Base-by-base conservation (phyloP, 2,888 invertebrate species). In the Dusona sp. region DNA sequence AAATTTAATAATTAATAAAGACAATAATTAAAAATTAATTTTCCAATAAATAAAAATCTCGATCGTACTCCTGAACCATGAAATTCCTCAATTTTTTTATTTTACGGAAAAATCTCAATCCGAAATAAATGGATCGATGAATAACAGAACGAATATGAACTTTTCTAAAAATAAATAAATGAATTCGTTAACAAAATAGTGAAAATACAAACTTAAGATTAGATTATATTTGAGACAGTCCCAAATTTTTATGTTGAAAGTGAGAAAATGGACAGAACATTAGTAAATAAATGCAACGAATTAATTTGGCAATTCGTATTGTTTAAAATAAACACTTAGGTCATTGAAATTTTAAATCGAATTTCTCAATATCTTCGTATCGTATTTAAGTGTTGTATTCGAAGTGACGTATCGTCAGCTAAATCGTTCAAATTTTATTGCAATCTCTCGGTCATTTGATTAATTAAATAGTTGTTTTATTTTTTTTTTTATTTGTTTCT, bases 401-500 rank as follows among this genome's bases (percentile, higher is more conserved):
- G 4, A 13, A 57, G 11, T 25, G 57, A 57, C 19, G 19, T 45
- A 16, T 48, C 48, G 45, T 48, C 19, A 33, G 8, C 29, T 48
- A 25, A 16, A 48, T 70, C 29, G 29, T 29, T 70, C 29, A 38
- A 11, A 33, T 75, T 38, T n/a, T 16, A 38, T 75, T 6, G 38
- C 38, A 25, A 75, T 61, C 57, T 57, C 38, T 75, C 22, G 25
- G 57, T 61, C 36, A 36, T 45, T 51, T 42, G 33, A 13, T n/a
- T 64, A 22, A n/a, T 64, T n/a, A 4, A 11, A 73, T 54, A 38
- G 38, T 33, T 77, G 45, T 51, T 19, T 22, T 3, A 29, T 22
- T 33, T 25, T 42, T 57, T 11, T 22, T 48, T 36, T 2, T n/a
- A 33, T 45, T 42, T 25, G 68, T 79, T 68, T 68, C 51, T 79